Evolutionary conservation across 2,113 vertebrate species (phyloP), one percentile per base, ranked within the genome.

Genomic region (Atherinomorus stipes): DNA sequence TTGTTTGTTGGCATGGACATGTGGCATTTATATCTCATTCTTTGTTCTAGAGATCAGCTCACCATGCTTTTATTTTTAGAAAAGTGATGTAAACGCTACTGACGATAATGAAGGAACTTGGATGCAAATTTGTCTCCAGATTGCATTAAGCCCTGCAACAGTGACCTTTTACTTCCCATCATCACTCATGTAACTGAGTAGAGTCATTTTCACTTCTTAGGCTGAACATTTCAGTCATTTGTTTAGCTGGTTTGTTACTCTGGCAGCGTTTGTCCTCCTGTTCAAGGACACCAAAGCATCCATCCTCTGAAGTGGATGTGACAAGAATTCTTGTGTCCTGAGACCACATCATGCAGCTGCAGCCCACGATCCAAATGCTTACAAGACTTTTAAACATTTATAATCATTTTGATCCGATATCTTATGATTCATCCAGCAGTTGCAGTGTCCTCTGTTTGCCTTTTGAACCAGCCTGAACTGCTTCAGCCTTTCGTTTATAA

Each of bases 191-290:
- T 4, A 44, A 68, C 71, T 76, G 60, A 85, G 66, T 10, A 11
- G 71, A 73, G 76, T 47, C 1, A 83, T 76, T 87, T 75, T 75
- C 52, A 61, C 37, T 37, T 22, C 79, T 75, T 12, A 12, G 66
- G 64, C 7, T 54, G 37, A 75, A 59, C 2, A 7, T 61, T 62
- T 80, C 26, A 63, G 22, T 71, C 54, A 79, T 88, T 81, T 78
- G 59, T 86, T 81, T 76, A 79, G 80, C 51, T 45, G 62, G 28
- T n/a, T 78, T 80, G 53, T 61, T 70, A 62, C 31, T 64, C 68
- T 71, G 73, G 56, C 56, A 78, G 62, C 7, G 31, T 81, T 70
- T 69, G 58, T 45, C 64, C 68, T 13, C n/a, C 18, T 18, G 15
- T 68, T 85, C 69, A 87, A 82, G 80, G 83, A 50, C 72, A 76